These are phyloP conservation scores for Drosophila punjabiensis DNA, from an alignment of 1,140 invertebrate species.

Conservation along the genomic window DNA sequence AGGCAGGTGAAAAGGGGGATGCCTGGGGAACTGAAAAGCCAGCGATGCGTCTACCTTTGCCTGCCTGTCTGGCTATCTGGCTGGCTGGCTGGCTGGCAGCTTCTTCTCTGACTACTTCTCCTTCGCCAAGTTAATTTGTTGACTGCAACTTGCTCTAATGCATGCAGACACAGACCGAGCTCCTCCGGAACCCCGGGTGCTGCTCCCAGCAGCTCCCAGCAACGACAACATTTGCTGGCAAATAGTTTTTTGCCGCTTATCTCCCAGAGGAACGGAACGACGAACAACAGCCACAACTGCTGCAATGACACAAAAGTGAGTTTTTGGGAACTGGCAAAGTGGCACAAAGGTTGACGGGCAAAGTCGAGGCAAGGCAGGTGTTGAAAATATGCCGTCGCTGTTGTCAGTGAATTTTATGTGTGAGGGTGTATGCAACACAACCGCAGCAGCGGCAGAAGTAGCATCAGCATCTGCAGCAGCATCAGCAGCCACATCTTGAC, in stretches of 20 bases:
- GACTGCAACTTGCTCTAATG: conserved; percentile 81
- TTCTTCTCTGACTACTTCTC: conserved; percentile 9
- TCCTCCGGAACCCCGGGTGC: conserved; percentile 9
- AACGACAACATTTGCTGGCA: conserved; percentile 72
- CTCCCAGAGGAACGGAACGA: conserved; percentile 40
- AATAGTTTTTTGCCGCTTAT: conserved; percentile 65
- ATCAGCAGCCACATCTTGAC: conserved; percentile 18
- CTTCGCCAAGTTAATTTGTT: conserved; percentile 76
- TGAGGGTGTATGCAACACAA: conserved; percentile 54
- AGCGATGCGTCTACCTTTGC: conserved; percentile 41
- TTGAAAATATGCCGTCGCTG: conserved; percentile 75
- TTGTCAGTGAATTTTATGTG: conserved; percentile 61
- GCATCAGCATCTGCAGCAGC: conserved; percentile 32
- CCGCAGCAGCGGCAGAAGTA: conserved; percentile 8
- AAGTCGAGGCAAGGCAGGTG: conserved; percentile 72
- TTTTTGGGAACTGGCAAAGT: conserved; percentile 81
- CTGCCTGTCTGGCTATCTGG: conserved; percentile 40
- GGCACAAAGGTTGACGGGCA: conserved; percentile 80
- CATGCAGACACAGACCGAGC: conserved; percentile 58
- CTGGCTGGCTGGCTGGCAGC: too few species aligned
- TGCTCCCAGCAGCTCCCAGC: conserved; percentile 17
- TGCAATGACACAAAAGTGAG: conserved; percentile 80
- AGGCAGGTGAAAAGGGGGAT: background rate
- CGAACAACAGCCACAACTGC: conserved; percentile 34
- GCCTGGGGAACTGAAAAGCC: conserved; percentile 26